Base-by-base conservation (phyloP, 2,797 vertebrate genomes). In the Phrynocephalus guinanensis region DNA sequence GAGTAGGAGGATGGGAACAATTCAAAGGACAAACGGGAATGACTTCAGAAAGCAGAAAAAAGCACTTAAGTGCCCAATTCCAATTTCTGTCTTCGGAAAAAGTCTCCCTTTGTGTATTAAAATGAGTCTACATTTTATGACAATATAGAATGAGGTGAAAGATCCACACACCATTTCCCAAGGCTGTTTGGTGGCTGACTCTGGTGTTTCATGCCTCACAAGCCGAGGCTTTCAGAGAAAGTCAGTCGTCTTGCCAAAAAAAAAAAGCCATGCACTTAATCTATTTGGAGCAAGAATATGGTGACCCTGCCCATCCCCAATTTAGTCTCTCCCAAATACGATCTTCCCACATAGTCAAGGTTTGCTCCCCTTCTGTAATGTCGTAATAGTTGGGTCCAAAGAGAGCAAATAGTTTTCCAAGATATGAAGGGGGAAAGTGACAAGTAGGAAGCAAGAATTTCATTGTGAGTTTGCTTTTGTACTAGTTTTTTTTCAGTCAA, bases 371-470 rank as follows among this genome's bases (percentile, higher is more conserved):
- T 44, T n/a, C 85, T 80, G 71, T 48, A 33, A n/a, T n/a, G 93
- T 89, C 67, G 84, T 33, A 20, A 38, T 76, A 48, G 79, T 90
- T 87, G 87, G 79, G 86, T 63, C 88, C 86, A 89, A 93, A 93
- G 85, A 68, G 3, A 83, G 76, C 83, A 91, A 72, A 86, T 78
- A 76, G 66, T 86, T 89, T 73, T 71, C 15, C 1, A 7, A 48
- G 20, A 84, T 63, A 7, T 33, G 72, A 90, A 86, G 79, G 76
- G 82, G 66, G 73, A 91, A 56, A 56, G 13, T 82, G 89, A 89
- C 48, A 89, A 91, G 89, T 89, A 86, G 89, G 92, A 91, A 90
- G 84, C 87, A 92, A 79, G 68, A 79, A 94, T 93, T 89, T 67
- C 90, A 83, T 75, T 3, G 5, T 72, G 9, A 20, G 5, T 26